Conservation (phyloP, 2,888 invertebrate species). For the Leptinotarsa juncta region DNA sequence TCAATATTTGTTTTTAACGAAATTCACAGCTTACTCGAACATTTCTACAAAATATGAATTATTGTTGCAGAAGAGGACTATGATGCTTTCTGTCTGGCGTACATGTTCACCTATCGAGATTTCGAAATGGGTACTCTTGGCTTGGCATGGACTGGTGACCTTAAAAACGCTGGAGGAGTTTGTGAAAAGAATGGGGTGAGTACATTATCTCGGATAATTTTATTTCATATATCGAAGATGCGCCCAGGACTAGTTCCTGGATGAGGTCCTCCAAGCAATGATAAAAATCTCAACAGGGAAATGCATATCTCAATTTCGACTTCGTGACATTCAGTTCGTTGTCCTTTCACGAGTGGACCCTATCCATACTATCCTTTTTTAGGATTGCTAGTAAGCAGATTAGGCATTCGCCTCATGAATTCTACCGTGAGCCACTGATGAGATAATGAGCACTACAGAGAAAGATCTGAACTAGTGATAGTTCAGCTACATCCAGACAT, state of each 20-base stretch:
- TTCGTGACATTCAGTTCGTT: too few relatives aligned
- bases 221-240: too few relatives aligned
- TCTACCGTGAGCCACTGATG: too few relatives aligned
- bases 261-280: too few relatives aligned
- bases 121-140: slow-evolving; percentile 97
- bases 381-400: neutral
- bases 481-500: too few relatives aligned
- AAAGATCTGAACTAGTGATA: too few relatives aligned
- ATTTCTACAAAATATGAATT: neutral
- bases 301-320: too few relatives aligned
- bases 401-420: too few relatives aligned
- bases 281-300: too few relatives aligned
- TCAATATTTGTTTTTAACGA: too few relatives aligned
- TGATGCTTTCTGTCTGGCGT: slow-evolving; percentile 97
- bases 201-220: slow-evolving; percentile 40
- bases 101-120: slow-evolving; percentile 98
- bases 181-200: slow-evolving; percentile 96
- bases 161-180: slow-evolving; percentile 96
- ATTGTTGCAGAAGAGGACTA: slow-evolving; percentile 90
- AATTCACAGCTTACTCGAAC: neutral
- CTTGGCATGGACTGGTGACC: slow-evolving; percentile 96
- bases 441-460: too few relatives aligned
- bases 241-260: too few relatives aligned
- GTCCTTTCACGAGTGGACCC: neutral
- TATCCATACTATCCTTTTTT: neutral